Percentiles rank a stretch among this genome's conserved stretches.
Conservation (phyloP, 2,888 invertebrate genomes). For the Hermaeophaga mercurialis region DNA sequence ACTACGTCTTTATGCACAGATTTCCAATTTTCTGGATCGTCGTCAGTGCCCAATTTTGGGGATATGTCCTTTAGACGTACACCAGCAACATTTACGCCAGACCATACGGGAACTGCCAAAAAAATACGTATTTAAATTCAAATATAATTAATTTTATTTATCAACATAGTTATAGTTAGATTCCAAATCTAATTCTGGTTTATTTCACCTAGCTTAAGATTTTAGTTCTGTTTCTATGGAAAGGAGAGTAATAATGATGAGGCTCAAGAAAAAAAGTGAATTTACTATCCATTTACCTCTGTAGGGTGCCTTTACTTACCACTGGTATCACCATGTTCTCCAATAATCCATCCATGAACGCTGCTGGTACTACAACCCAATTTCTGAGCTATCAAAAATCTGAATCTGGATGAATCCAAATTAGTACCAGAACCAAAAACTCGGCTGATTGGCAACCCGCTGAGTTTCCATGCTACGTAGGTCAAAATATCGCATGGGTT, state of each 20-base stretch:
- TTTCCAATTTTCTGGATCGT: slow-evolving; percentile 80
- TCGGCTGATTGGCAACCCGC: slow-evolving; percentile 82
- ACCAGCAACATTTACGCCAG: slow-evolving; percentile 90
- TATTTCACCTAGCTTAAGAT: no score
- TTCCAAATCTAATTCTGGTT: no score
- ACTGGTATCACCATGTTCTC: slow-evolving; percentile 84
- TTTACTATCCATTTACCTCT: no score
- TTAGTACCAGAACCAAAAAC: slow-evolving; percentile 94
- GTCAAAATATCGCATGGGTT: slow-evolving; percentile 94
- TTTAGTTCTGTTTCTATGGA: no score
- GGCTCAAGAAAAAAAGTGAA: no score
- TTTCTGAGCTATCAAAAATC: slow-evolving; percentile 83
- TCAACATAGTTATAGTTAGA: no score
- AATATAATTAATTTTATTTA: no score
- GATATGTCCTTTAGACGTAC: slow-evolving; percentile 81
- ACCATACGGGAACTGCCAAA: slow-evolving; percentile 84
- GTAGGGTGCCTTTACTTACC: no score
- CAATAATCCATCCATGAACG: slow-evolving; percentile 92
- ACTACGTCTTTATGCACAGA: slow-evolving; percentile 83
- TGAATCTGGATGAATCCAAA: slow-evolving; percentile 89
- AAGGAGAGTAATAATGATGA: no score
- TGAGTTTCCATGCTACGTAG: slow-evolving; percentile 93
- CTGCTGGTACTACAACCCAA: slow-evolving; percentile 82
- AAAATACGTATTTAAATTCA: no score
- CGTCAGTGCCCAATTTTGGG: slow-evolving; percentile 71